Evolutionary conservation across 2,888 invertebrate genomes (phyloP).

Genomic region (Cheilosia soror): DNA sequence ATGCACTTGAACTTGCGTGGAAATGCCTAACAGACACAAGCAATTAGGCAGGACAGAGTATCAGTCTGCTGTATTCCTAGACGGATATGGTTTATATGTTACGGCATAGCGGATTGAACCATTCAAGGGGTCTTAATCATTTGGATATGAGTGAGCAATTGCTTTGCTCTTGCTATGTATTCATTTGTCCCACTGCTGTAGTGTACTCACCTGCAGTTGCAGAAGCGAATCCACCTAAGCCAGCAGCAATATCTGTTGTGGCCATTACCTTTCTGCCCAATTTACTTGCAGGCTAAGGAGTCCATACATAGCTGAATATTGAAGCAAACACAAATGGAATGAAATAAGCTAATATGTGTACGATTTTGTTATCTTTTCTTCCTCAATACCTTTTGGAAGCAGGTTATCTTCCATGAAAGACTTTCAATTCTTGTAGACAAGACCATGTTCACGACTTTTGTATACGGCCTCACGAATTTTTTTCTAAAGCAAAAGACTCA

Average conservation of each 20-base stretch:
- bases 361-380: slow-evolving; percentile 37
- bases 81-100: no score
- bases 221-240: slow-evolving; percentile 77
- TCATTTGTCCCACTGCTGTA: no score
- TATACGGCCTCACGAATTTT: no score
- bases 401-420: slow-evolving; percentile 83
- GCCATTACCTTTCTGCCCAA: slow-evolving; percentile 62
- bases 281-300: slow-evolving; percentile 77
- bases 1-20: no score
- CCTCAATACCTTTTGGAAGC: slow-evolving; percentile 81
- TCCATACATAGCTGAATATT: slow-evolving; percentile 76
- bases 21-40: no score
- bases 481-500: no score
- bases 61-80: no score
- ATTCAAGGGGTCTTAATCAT: no score
- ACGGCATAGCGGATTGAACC: no score
- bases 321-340: neutral
- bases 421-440: slow-evolving; percentile 84
- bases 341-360: neutral
- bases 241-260: slow-evolving; percentile 76
- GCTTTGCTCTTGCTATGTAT: no score
- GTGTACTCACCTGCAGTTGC: slow-evolving; percentile 41
- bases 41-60: no score
- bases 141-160: no score
- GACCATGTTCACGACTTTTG: slow-evolving; percentile 81